phyloP scores from a whole-genome alignment of 30 jellyfish, hydroid and myxozoan genomes.

The Sanderia malayensis region DNA sequence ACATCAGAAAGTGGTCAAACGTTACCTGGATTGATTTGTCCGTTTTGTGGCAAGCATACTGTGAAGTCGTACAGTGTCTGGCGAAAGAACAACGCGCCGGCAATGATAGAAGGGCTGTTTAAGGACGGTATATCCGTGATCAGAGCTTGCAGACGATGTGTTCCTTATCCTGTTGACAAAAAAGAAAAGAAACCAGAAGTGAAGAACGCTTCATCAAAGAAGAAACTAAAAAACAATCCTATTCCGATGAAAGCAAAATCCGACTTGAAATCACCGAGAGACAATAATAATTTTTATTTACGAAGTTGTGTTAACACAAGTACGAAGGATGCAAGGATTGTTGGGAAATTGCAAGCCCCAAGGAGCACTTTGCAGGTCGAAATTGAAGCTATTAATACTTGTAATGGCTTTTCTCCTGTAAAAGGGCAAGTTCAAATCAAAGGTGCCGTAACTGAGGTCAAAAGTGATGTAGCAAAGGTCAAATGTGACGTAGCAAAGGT shows the following conservation, averaged over 20 bases:
- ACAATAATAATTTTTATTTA: neutral
- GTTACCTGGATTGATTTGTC: constrained; percentile 52
- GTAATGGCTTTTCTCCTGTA: neutral
- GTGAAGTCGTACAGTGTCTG: constrained; percentile 57
- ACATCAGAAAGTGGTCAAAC: constrained; percentile 45
- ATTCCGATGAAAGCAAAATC: neutral
- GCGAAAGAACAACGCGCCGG: constrained; percentile 51
- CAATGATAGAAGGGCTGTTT: constrained; percentile 24
- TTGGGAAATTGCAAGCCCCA: too few species aligned
- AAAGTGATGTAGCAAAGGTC: constrained; percentile 8
- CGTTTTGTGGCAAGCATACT: constrained; percentile 57
- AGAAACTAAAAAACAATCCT: neutral
- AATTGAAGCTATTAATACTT: neutral
- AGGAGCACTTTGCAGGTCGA: constrained; percentile 2
- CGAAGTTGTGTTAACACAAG: neutral
- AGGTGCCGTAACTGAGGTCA: constrained; percentile 16
- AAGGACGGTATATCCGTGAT: constrained; percentile 44
- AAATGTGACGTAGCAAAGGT: constrained; percentile 8
- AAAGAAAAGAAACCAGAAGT: neutral
- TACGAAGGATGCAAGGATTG: neutral
- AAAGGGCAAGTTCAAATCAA: neutral
- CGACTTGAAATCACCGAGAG: neutral
- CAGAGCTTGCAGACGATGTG: constrained; percentile 68
- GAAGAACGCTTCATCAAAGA: neutral
- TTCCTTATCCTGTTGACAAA: constrained; percentile 50